Conservation (phyloP, 2,797 vertebrate genomes). For the Ambastaia sidthimunki region DNA sequence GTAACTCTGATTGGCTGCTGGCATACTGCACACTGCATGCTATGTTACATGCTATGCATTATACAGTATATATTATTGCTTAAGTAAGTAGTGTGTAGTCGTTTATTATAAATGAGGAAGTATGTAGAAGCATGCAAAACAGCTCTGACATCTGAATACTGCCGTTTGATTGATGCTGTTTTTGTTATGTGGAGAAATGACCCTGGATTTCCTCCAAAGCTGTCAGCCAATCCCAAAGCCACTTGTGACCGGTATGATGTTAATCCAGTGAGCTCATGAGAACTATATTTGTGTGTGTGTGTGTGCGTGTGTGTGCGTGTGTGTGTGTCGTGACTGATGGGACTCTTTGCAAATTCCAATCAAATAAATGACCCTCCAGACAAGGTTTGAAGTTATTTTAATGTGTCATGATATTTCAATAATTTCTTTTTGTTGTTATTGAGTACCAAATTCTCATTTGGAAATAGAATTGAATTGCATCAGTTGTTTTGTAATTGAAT, state of each 20-base stretch:
- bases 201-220: not conserved
- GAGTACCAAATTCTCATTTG: constrained; percentile 2
- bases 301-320: not conserved
- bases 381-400: constrained; percentile 2
- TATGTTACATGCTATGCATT: not conserved
- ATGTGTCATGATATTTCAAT: not conserved
- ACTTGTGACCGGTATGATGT: constrained; percentile 6
- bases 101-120: not conserved
- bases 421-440: not conserved
- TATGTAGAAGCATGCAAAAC: not conserved
- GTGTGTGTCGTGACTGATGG: not conserved
- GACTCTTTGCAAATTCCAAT: not conserved
- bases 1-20: not conserved
- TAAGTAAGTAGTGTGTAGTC: not conserved
- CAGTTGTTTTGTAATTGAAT: not conserved
- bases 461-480: not conserved
- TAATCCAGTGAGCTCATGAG: not conserved
- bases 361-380: constrained; percentile 12
- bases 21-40: not conserved
- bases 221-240: not conserved
- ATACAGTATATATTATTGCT: not conserved
- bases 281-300: not conserved
- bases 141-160: not conserved
- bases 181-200: constrained; percentile 8
- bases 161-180: constrained; percentile 23